Evolutionary conservation across 2,113 vertebrate genomes (phyloP).

Genomic region (Tretioscincus oriximinensis): DNA sequence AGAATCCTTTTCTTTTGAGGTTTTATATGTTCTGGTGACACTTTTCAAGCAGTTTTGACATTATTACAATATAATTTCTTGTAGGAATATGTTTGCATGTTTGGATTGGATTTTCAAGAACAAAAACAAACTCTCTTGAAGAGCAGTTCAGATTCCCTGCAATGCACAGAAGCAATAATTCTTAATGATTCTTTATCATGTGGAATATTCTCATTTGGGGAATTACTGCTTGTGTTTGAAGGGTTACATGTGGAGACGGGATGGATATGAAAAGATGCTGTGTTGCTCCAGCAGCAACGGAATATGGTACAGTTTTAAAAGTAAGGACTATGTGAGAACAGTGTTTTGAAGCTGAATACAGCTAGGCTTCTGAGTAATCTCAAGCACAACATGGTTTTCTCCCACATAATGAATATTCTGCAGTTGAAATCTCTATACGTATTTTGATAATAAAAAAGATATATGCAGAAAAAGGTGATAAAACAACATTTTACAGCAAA

Average conservation of each 20-base stretch:
- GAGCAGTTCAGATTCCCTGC: not conserved
- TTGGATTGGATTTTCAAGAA: not conserved
- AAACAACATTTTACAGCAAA: no score
- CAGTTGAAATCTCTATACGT: not conserved
- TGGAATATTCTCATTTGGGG: not conserved
- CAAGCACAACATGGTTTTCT: constrained; percentile 5
- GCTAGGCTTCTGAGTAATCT: not conserved
- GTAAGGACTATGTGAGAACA: not conserved
- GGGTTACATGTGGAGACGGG: not conserved
- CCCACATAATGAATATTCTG: not conserved
- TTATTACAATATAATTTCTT: not conserved
- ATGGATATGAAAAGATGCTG: not conserved
- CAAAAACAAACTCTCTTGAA: not conserved
- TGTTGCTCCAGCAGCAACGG: not conserved
- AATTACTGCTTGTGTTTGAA: not conserved
- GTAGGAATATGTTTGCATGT: not conserved
- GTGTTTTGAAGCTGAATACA: constrained; percentile 3
- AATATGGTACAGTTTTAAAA: not conserved
- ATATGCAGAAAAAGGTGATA: not conserved
- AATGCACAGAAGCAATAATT: not conserved
- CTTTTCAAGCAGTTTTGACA: not conserved
- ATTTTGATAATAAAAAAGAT: not conserved
- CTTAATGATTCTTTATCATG: not conserved
- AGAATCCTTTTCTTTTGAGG: not conserved
- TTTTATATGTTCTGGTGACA: constrained; percentile 4